Evolutionary conservation across 2,797 vertebrate species (phyloP).

Genomic region (Rhinella marina): DNA sequence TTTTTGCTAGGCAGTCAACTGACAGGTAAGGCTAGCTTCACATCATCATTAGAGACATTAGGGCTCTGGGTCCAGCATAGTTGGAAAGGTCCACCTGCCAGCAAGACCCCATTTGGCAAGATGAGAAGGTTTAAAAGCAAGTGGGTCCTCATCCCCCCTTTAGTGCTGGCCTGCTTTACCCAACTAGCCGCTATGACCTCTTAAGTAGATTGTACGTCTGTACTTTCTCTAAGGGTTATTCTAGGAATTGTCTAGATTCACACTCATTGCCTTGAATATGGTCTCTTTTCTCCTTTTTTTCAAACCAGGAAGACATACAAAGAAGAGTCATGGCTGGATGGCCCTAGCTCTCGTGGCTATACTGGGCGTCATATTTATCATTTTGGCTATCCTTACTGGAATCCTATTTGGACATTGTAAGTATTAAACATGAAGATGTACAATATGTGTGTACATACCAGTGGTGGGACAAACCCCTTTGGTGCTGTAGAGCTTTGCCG

Average conservation of each 20-base stretch:
- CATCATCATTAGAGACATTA: too few species aligned
- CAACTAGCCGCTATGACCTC: too few species aligned
- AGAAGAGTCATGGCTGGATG: background rate
- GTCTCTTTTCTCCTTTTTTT: background rate
- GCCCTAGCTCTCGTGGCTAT: background rate
- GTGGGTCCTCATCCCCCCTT: too few species aligned
- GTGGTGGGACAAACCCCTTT: background rate
- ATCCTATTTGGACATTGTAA: conserved; percentile 45
- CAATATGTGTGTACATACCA: background rate
- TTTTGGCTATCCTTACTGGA: conserved; percentile 22
- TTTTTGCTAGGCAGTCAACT: background rate
- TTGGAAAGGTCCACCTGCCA: too few species aligned
- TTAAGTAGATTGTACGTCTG: background rate
- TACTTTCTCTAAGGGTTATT: background rate
- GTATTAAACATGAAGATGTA: conserved; percentile 17
- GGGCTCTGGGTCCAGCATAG: too few species aligned
- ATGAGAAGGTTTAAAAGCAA: too few species aligned
- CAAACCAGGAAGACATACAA: background rate
- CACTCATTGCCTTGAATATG: background rate
- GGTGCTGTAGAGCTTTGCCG: background rate
- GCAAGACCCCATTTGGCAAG: too few species aligned
- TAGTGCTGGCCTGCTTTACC: too few species aligned
- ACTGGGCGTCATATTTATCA: conserved; percentile 35
- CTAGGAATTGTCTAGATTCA: background rate
- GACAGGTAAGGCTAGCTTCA: too few species aligned